Base-by-base conservation (phyloP, 2,888 invertebrate species). In the Papilio gigon region DNA sequence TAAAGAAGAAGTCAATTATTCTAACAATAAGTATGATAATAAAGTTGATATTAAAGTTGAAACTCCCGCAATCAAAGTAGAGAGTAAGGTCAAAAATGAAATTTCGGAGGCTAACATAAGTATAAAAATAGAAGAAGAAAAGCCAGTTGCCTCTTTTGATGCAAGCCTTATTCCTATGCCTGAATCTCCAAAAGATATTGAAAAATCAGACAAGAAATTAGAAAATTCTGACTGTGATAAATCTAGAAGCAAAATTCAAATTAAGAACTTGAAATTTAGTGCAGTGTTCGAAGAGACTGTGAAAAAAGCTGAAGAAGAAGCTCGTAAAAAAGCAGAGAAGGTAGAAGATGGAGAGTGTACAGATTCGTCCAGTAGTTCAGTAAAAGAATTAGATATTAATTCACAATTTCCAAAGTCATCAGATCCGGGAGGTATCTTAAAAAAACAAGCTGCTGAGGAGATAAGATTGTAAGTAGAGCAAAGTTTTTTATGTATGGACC, bases 221-320 rank as follows among this genome's bases (percentile, higher is more conserved):
- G 67, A 72, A 70, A 86, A 87, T 22, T 27, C 75, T 2, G 92
- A 92, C 22, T 80, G 72, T 78, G 92, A 92, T 64, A 92, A 88
- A 74, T 75, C 82, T 6, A 92, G 93, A 76, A 84, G 89, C 58
- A 95, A 94, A 87, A 95, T 95, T 75, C 90, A 93, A 76, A 95
- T 95, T 71, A 95, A 95, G 80, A 94, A 94, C 81, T 85, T 95
- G 14, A 95, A 95, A 77, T 94, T 94, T 71, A 95, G 94, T 80
- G 86, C 93, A 22, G 93, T 95, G 22, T 95, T 94, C 84, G 94
- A 94, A 76, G 94, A 94, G 73, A 93, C 94, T 8, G 93, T 95
- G 0, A 94, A 94, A 77, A 93, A 94, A 80, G 93, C 94, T 47
- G 94, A 95, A 77, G 93, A 93, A 73, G 93, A 94, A 76, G 93